Percentiles rank a stretch among this genome's conserved stretches.
Conservation (phyloP, 2,113 vertebrate genomes). For the Oreocharis arfaki region DNA sequence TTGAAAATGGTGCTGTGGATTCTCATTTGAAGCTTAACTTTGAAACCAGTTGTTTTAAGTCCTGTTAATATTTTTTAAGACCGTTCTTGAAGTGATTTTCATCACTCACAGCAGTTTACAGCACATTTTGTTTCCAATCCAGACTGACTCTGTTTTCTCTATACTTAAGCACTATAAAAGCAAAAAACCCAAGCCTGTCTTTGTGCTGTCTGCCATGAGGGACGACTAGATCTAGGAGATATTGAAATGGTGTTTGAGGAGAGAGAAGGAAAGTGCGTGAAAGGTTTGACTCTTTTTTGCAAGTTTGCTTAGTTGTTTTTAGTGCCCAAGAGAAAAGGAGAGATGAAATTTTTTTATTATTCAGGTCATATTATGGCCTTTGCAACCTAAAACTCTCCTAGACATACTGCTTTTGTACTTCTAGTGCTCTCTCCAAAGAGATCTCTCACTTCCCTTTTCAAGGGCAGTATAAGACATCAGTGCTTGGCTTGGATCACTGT, state of each 20-base stretch:
- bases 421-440: neutral
- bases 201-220: neutral
- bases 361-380: neutral
- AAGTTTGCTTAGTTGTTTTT: constrained; percentile 19
- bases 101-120: neutral
- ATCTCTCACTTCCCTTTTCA: neutral
- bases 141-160: neutral
- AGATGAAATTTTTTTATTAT: neutral
- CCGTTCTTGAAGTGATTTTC: neutral
- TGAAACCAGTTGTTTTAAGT: neutral
- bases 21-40: neutral
- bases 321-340: neutral
- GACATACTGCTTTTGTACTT: neutral
- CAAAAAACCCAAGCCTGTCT: neutral
- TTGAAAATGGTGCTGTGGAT: neutral
- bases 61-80: neutral
- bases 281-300: neutral
- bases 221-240: neutral
- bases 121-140: neutral
- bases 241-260: neutral
- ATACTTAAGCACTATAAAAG: neutral
- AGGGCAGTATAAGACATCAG: neutral
- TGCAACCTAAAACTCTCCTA: constrained; percentile 15
- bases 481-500: neutral
- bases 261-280: neutral